Base-by-base conservation (phyloP, 23 tunicate species). In the Trididemnum clinides region DNA sequence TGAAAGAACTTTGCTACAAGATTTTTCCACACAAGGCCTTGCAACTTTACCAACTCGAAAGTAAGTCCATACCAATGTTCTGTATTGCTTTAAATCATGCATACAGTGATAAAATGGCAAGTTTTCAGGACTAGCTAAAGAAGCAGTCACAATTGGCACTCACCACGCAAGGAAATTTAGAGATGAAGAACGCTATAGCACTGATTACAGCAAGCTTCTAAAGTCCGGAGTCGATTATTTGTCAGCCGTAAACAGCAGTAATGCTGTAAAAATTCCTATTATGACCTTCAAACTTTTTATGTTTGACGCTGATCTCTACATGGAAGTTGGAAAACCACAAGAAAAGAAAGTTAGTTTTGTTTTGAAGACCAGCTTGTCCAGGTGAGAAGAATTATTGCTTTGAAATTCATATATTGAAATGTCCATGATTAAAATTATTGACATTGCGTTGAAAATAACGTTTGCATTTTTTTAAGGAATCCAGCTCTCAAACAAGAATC, bases 51-150 rank as follows among this genome's bases (percentile, higher is more conserved):
- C 75, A 66, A 66, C 36, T 66, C 37, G 75, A 66, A 66, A 66
- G 75, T 66, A 66, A 66, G 36, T 66, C n/a, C 2, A 30, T 29
- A 5, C 4, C 6, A 22, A 21, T 4, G 69, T 21, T 21, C 69
- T 62, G 22, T 21, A 26, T 44, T n/a, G n/a, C n/a, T n/a, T n/a
- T n/a, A n/a, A n/a, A n/a, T n/a, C n/a, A n/a, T n/a, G n/a, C n/a
- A n/a, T n/a, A n/a, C n/a, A n/a, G n/a, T n/a, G n/a, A n/a, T n/a
- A n/a, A n/a, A n/a, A n/a, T 44, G 54, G 15, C n/a, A 4, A 6
- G 5, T 62, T 69, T 33, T 28, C 57, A 73, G 80, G 15, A 20
- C 10, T 73, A 57, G 57, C 28, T 38, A 73, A 73, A 73, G 80
- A 73, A 38, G 80, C 7, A 37, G 29, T 28, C 12, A 37, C 57